Evolutionary conservation across 2,888 invertebrate genomes (phyloP).

Genomic region (Magallana nippona): DNA sequence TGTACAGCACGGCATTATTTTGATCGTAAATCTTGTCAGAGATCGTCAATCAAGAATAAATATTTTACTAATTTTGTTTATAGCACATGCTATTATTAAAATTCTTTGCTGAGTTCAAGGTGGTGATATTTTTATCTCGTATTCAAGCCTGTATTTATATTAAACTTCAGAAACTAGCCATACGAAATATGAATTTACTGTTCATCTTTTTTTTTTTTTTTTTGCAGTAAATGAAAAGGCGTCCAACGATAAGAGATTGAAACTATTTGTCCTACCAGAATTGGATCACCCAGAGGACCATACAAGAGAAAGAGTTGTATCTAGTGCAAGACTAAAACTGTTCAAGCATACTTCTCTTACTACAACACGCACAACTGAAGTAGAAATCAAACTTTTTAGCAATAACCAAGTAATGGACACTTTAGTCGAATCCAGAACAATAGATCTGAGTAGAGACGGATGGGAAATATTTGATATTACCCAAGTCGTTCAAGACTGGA

Average conservation of each 20-base stretch:
- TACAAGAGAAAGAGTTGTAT: conserved; percentile 50
- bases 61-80: not conserved
- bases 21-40: conserved; percentile 3
- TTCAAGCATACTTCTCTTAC: conserved; percentile 34
- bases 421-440: conserved; percentile 56
- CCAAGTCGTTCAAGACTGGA: conserved; percentile 56
- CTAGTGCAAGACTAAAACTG: conserved; percentile 56
- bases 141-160: not conserved
- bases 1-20: not conserved
- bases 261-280: conserved; percentile 50
- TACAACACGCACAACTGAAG: not conserved
- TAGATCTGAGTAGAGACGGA: conserved; percentile 48
- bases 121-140: too few species aligned
- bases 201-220: not conserved
- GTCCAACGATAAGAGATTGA: not conserved
- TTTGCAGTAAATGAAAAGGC: conserved; percentile 4
- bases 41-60: not conserved
- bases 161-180: not conserved
- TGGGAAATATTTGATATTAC: conserved; percentile 57
- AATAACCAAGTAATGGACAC: conserved; percentile 48
- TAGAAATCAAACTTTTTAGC: conserved; percentile 30
- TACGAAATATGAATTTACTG: too few species aligned
- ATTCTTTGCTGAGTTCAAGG: too few species aligned
- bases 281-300: conserved; percentile 53
- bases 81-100: too few species aligned